These are phyloP conservation scores for Eulemur rufifrons DNA, from an alignment of 2,113 vertebrate species.

Conservation along the genomic window DNA sequence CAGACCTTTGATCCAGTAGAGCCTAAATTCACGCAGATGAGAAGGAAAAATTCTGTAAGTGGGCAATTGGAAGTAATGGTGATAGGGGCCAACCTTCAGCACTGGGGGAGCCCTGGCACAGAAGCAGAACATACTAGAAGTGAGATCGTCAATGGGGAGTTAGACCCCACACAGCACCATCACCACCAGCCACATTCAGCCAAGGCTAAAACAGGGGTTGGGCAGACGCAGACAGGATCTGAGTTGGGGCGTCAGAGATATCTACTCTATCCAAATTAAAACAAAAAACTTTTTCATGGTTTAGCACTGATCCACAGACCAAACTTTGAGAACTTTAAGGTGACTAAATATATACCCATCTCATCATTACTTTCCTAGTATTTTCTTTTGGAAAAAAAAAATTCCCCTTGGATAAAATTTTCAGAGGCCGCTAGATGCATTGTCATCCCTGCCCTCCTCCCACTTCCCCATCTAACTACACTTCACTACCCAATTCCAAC, in stretches of 20 bases:
- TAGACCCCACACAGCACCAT: not conserved
- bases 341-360: not conserved
- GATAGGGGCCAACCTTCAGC: not conserved
- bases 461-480: not conserved
- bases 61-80: not conserved
- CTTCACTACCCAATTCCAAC: not conserved
- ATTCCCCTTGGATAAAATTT: not conserved
- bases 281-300: not conserved
- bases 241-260: not conserved
- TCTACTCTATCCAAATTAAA: not conserved
- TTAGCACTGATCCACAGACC: not conserved
- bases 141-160: not conserved
- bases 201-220: not conserved
- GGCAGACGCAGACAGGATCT: not conserved
- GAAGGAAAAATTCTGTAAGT: not conserved
- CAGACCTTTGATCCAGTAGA: not conserved
- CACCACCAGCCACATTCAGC: not conserved
- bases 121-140: not conserved
- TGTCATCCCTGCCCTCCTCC: not conserved
- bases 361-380: not conserved
- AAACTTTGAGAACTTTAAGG: not conserved
- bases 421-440: not conserved
- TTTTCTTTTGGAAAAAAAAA: not conserved
- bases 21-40: not conserved
- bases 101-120: not conserved